Conservation (phyloP, 2,113 vertebrate species). For the Pontoporia blainvillei region DNA sequence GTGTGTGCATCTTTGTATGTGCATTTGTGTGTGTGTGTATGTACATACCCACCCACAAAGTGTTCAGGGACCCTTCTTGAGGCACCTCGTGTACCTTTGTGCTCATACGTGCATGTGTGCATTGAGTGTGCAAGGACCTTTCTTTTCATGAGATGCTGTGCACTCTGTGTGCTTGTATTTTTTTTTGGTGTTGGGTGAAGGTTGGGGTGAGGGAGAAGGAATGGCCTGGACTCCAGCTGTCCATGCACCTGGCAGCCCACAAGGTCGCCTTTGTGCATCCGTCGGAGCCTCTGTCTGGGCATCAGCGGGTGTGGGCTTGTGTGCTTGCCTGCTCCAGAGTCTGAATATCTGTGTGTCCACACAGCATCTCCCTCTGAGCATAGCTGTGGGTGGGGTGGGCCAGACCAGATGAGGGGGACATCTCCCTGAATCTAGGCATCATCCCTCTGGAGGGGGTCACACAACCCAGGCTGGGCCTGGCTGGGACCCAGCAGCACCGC, state of each 20-base stretch:
- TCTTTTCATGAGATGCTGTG: not conserved
- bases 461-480: not conserved
- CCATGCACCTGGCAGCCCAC: not conserved
- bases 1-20: not conserved
- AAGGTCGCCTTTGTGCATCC: conserved; percentile 51
- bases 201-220: not conserved
- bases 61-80: not conserved
- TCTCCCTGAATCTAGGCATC: conserved; percentile 16
- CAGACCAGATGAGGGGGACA: not conserved
- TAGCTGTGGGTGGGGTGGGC: not conserved
- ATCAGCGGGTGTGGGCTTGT: not conserved
- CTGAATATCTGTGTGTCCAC: conserved; percentile 19
- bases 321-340: conserved; percentile 3
- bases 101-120: not conserved
- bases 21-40: not conserved
- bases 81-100: not conserved
- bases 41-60: not conserved
- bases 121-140: not conserved
- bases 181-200: not conserved
- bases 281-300: not conserved
- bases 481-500: not conserved
- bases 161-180: not conserved
- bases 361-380: not conserved
- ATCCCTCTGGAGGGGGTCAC: not conserved
- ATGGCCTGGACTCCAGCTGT: not conserved